These are phyloP conservation scores for Thalassophryne amazonica DNA, from an alignment of 2,797 vertebrate species.

Conservation along the genomic window DNA sequence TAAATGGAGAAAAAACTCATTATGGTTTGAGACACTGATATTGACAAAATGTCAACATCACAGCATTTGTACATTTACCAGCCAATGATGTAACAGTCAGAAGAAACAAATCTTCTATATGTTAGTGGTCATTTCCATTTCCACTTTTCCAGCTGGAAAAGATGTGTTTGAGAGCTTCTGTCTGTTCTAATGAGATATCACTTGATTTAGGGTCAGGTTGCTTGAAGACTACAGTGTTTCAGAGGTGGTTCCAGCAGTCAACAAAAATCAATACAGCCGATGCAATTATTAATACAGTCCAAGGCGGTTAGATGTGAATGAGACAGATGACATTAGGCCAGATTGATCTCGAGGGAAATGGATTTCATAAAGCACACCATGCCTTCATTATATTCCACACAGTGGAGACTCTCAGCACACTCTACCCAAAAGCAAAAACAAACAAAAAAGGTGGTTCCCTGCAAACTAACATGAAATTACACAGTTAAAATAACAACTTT, in stretches of 20 bases:
- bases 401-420: constrained; percentile 44
- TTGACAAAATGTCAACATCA: constrained; percentile 29
- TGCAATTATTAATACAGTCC: constrained; percentile 85
- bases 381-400: constrained; percentile 74
- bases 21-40: constrained; percentile 16
- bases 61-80: constrained; percentile 41
- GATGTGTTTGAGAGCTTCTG: constrained; percentile 71
- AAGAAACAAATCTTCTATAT: constrained; percentile 64
- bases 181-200: constrained; percentile 81
- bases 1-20: background rate
- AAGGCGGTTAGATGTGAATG: constrained; percentile 78
- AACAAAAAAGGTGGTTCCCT: constrained; percentile 32
- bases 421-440: constrained; percentile 20
- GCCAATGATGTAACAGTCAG: constrained; percentile 45
- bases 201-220: constrained; percentile 80
- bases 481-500: too few relatives aligned
- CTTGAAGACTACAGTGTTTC: constrained; percentile 66
- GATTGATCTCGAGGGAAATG: constrained; percentile 81
- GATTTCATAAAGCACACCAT: constrained; percentile 78
- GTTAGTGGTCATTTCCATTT: constrained; percentile 58
- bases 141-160: constrained; percentile 71
- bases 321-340: constrained; percentile 81
- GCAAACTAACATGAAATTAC: constrained; percentile 23
- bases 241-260: constrained; percentile 63
- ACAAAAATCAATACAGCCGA: constrained; percentile 83